These are phyloP conservation scores for Tinea pellionella DNA, from an alignment of 2,888 invertebrate species.

Conservation along the genomic window DNA sequence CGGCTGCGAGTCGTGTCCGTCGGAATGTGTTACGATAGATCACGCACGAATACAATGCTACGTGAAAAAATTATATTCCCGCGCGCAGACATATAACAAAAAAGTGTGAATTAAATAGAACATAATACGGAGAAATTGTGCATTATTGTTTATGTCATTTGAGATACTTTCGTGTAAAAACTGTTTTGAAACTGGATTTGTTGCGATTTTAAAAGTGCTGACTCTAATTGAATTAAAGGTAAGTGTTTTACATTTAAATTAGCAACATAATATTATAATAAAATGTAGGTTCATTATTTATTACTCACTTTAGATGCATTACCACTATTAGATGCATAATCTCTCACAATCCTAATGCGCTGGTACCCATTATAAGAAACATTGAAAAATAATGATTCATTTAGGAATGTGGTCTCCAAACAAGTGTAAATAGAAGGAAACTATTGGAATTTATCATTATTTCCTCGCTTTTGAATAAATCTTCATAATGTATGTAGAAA, in stretches of 20 bases:
- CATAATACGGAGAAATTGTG: constrained; percentile 37
- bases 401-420: constrained; percentile 9
- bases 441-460: not conserved
- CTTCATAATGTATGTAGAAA: too few relatives aligned
- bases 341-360: too few relatives aligned
- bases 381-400: constrained; percentile 12
- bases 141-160: constrained; percentile 37
- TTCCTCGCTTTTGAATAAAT: not conserved
- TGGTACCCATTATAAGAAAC: too few relatives aligned
- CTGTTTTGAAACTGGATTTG: constrained; percentile 16
- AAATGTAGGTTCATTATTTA: too few relatives aligned
- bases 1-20: constrained; percentile 40
- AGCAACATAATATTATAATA: too few relatives aligned
- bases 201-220: constrained; percentile 20
- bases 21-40: constrained; percentile 34
- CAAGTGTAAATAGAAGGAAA: not conserved
- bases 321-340: too few relatives aligned
- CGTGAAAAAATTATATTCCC: constrained; percentile 50
- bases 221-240: constrained; percentile 29
- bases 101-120: constrained; percentile 49
- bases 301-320: too few relatives aligned
- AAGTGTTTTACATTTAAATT: constrained; percentile 29
- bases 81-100: constrained; percentile 40
- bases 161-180: constrained; percentile 34
- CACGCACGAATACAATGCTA: constrained; percentile 39